phyloP scores from a whole-genome alignment of 2,888 invertebrate species.

The Mesoligia furuncula region DNA sequence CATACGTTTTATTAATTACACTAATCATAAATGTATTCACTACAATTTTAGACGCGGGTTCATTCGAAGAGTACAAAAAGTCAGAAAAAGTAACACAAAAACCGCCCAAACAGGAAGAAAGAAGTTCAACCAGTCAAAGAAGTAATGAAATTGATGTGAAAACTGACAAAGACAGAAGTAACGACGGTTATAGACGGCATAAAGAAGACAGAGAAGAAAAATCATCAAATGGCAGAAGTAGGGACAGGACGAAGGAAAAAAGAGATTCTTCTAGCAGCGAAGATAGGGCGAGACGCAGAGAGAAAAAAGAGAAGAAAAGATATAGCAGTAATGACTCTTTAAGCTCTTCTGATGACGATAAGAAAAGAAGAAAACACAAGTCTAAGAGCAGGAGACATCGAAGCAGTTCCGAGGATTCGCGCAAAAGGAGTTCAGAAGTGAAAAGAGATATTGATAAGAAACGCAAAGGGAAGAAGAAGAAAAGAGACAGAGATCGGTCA shows the following conservation, averaged over 20 bases:
- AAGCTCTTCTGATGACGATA: constrained; percentile 77
- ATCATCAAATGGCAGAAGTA: constrained; percentile 73
- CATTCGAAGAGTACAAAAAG: constrained; percentile 93
- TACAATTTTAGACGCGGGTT: constrained; percentile 91
- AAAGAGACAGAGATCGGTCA: constrained; percentile 88
- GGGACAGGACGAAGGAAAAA: constrained; percentile 61
- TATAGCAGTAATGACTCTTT: constrained; percentile 77
- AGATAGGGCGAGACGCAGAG: constrained; percentile 68
- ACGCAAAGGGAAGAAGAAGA: constrained; percentile 90
- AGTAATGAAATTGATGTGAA: constrained; percentile 66
- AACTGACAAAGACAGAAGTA: constrained; percentile 41
- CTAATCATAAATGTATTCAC: constrained; percentile 35
- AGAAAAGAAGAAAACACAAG: constrained; percentile 59
- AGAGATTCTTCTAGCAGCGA: constrained; percentile 73
- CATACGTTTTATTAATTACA: constrained; percentile 34
- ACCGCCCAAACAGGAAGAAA: constrained; percentile 74
- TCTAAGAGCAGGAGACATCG: constrained; percentile 67
- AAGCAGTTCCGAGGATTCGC: constrained; percentile 74
- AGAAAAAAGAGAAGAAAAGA: constrained; percentile 70
- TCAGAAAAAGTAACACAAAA: constrained; percentile 78
- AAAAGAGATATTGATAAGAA: constrained; percentile 90
- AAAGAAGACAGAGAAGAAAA: constrained; percentile 70
- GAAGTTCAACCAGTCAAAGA: constrained; percentile 71
- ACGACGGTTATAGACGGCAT: constrained; percentile 63
- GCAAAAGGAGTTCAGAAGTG: constrained; percentile 81